Conservation (phyloP, 2,113 vertebrate genomes). For the Psettodes erumei region DNA sequence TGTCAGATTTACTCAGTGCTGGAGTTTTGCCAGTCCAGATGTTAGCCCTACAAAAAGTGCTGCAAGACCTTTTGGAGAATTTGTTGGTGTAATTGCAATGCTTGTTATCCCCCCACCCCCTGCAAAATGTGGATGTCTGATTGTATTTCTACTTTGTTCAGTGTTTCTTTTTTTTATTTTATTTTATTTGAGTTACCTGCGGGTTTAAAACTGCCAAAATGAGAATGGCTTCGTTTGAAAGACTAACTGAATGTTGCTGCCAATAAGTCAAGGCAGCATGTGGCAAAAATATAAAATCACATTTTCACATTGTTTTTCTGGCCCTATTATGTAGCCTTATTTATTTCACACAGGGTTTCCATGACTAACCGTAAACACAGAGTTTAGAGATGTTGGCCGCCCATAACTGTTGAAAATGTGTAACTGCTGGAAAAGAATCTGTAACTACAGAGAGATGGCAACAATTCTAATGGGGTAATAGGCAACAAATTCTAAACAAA, state of each 20-base stretch:
- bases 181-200: slow-evolving; percentile 11
- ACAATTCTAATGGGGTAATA: background rate
- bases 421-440: background rate
- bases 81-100: slow-evolving; percentile 32
- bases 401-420: background rate
- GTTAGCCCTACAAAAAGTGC: slow-evolving; percentile 27
- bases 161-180: slow-evolving; percentile 1
- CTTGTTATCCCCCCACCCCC: slow-evolving; percentile 20
- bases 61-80: slow-evolving; percentile 15
- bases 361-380: background rate
- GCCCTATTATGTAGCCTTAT: background rate
- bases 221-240: background rate
- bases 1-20: slow-evolving; percentile 48
- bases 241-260: background rate
- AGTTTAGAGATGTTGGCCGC: slow-evolving; percentile 1
- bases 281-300: background rate
- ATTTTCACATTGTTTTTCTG: background rate
- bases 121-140: slow-evolving; percentile 21
- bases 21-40: slow-evolving; percentile 43
- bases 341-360: background rate
- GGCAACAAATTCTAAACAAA: background rate
- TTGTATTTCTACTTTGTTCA: slow-evolving; percentile 11
- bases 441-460: background rate
- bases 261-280: slow-evolving; percentile 3
- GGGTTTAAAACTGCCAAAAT: background rate